Conservation (phyloP, 2,888 invertebrate species). For the Aromia moschata region DNA sequence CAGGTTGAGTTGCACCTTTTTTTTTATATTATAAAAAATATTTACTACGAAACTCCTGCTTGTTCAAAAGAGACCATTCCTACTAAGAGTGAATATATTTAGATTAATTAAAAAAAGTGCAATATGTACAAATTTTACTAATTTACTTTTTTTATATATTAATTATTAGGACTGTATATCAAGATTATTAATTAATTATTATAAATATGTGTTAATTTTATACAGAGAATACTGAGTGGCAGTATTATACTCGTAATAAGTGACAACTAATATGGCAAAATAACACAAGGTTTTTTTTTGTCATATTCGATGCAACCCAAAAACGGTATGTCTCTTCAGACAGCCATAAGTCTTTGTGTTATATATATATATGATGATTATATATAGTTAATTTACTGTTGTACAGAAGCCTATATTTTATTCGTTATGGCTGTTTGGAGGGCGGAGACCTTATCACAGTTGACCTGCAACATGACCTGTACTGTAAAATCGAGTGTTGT, state of each 20-base stretch:
- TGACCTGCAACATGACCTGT: slow-evolving; percentile 62
- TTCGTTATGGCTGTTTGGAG: slow-evolving; percentile 52
- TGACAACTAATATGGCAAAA: slow-evolving; percentile 27
- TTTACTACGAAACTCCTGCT: slow-evolving; percentile 40
- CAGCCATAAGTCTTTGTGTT: slow-evolving; percentile 46
- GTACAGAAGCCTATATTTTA: slow-evolving; percentile 52
- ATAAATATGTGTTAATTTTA: slow-evolving; percentile 60
- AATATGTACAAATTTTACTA: slow-evolving; percentile 78
- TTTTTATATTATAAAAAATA: slow-evolving; percentile 25
- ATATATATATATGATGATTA: slow-evolving; percentile 40
- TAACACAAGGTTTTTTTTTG: slow-evolving; percentile 28
- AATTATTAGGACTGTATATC: slow-evolving; percentile 61
- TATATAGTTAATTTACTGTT: slow-evolving; percentile 53
- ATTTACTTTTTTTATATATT: slow-evolving; percentile 61
- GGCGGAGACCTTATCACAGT: slow-evolving; percentile 49
- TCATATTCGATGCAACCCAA: slow-evolving; percentile 42
- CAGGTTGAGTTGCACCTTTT: slow-evolving; percentile 34
- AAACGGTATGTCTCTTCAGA: slow-evolving; percentile 45
- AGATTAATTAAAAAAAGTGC: slow-evolving; percentile 68
- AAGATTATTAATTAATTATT: slow-evolving; percentile 59
- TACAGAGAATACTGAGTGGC: slow-evolving; percentile 63
- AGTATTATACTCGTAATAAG: slow-evolving; percentile 57
- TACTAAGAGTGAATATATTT: slow-evolving; percentile 55
- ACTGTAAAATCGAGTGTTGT: slow-evolving; percentile 60
- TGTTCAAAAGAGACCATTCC: slow-evolving; percentile 52